Conservation (phyloP, 2,888 invertebrate species). For the Leptopilina myrica region DNA sequence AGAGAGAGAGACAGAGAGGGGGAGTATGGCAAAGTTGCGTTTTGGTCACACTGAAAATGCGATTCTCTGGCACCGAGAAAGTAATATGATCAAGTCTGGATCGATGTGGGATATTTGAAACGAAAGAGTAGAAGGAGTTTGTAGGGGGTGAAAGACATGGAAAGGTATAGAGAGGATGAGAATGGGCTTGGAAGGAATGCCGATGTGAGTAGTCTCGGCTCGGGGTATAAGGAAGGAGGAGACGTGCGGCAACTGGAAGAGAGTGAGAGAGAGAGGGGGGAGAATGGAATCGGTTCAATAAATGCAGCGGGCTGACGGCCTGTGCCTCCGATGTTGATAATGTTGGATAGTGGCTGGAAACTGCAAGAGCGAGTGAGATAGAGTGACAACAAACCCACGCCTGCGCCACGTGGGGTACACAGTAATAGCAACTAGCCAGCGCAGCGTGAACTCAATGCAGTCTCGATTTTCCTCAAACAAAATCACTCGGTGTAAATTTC, state of each 20-base stretch:
- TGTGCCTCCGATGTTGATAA: constrained; percentile 44
- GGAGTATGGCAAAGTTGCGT: no score
- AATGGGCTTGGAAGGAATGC: constrained; percentile 39
- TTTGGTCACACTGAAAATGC: not conserved
- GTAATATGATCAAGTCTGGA: constrained; percentile 29
- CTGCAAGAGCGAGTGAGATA: constrained; percentile 54
- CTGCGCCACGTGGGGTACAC: constrained; percentile 65
- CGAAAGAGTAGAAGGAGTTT: constrained; percentile 24
- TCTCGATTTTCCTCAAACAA: not conserved
- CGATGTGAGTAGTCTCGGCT: constrained; percentile 20
- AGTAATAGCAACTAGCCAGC: constrained; percentile 55
- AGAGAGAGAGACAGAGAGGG: no score
- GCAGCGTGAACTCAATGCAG: constrained; percentile 23
- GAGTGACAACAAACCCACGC: constrained; percentile 69
- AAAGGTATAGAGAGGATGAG: constrained; percentile 37
- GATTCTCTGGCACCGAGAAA: constrained; percentile 6
- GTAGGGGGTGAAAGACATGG: constrained; percentile 21
- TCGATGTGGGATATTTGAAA: constrained; percentile 40
- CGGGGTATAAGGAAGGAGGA: constrained; percentile 7
- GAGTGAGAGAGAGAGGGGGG: constrained; percentile 29
- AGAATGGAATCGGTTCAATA: constrained; percentile 64
- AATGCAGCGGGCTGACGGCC: constrained; percentile 62
- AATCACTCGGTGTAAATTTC: constrained; percentile 17
- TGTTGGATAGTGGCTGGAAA: constrained; percentile 17
- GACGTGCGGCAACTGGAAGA: constrained; percentile 20